Base-by-base conservation (phyloP, 1,140 invertebrate genomes). In the Drosophila pectinifera region DNA sequence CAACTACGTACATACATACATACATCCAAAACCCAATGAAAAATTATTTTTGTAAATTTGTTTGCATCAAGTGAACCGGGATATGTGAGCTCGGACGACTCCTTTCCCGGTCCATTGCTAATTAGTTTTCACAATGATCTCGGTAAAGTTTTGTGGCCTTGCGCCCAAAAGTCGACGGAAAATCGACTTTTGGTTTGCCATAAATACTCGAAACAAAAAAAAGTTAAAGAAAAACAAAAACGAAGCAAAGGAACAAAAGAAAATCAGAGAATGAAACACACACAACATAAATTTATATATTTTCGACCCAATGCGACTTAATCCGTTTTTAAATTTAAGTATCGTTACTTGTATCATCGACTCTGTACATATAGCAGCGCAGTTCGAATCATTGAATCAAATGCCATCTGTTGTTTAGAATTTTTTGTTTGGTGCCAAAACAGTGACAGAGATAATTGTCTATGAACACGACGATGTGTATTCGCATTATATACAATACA, bases 51-150 rank as follows among this genome's bases (percentile, higher is more conserved):
- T 90, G 84, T 89, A 89, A 89, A 89, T 89, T 89, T 90, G 65
- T 86, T 88, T 89, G 75, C 89, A 61, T 65, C 77, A 90, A 90
- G 54, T 90, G 84, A 78, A 72, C 73, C 56, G 34, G 49, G 45
- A 67, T 46, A 36, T 14, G 26, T 16, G 11, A 34, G 31, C 42
- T 41, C 36, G 24, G 24, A 26, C 24, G 24, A 26, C 24, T 26
- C 38, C 41, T 36, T 70, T 48, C 46, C 49, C 42, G 59, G 63
- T 77, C 83, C 73, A 89, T 89, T 81, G 79, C 83, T 79, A 88
- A 90, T 88, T 91, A 91, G 90, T 91, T 91, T 91, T 91, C 90
- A 91, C 86, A 80, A 90, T 91, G 90, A 91, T 91, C 90, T 91
- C 90, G 90, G 90, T 91, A 90, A 88, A 90, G 90, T 91, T 91